A percentile compares a stretch with the other conserved stretches of the same genome.
phyloP scores from a whole-genome alignment of 2,797 vertebrate genomes.

The Liasis olivaceus region DNA sequence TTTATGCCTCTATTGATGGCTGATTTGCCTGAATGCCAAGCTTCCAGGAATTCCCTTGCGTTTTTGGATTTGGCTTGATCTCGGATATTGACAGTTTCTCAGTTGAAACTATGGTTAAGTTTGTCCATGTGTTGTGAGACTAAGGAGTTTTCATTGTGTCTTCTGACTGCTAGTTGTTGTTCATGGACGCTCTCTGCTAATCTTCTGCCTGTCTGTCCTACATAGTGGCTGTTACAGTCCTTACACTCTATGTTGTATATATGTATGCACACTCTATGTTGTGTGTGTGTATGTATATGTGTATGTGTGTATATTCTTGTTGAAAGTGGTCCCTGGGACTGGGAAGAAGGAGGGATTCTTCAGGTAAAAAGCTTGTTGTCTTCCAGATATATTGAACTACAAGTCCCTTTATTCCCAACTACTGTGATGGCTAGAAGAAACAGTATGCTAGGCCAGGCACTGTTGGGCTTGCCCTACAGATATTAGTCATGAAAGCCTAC shows the following conservation, averaged over 20 bases:
- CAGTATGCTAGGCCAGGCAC: background rate
- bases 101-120: background rate
- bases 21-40: background rate
- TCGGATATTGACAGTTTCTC: background rate
- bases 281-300: too few species aligned
- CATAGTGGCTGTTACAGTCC: background rate
- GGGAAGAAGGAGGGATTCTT: background rate
- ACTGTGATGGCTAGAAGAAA: background rate
- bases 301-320: background rate
- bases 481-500: background rate
- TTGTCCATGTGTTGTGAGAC: background rate
- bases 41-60: background rate
- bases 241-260: background rate
- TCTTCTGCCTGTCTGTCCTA: background rate
- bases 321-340: background rate
- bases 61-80: too few species aligned
- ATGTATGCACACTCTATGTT: background rate
- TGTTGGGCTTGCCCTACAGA: background rate
- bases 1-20: background rate
- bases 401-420: background rate
- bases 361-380: background rate
- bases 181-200: background rate
- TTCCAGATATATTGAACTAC: background rate
- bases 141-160: background rate
- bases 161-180: background rate